Percentiles rank a stretch among this genome's conserved stretches.
phyloP scores from a whole-genome alignment of 2,113 vertebrate species.

The Vimba vimba region DNA sequence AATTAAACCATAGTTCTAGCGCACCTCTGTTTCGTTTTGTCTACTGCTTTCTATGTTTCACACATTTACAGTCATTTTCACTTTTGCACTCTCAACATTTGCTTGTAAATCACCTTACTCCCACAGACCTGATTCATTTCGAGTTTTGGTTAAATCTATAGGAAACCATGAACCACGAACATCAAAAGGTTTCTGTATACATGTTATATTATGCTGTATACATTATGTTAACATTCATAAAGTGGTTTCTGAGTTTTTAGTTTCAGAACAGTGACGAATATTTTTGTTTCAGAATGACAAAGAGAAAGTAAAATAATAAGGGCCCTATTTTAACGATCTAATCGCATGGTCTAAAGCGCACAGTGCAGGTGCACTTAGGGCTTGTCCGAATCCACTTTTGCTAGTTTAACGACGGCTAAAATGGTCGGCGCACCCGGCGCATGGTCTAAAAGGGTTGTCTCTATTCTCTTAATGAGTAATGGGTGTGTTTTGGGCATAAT shows the following conservation, averaged over 20 bases:
- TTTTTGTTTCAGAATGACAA: not conserved
- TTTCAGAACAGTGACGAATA: not conserved
- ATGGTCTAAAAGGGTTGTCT: too few relatives aligned
- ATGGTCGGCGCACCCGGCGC: too few relatives aligned
- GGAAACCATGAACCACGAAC: not conserved
- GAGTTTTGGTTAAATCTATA: not conserved
- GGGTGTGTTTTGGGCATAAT: too few relatives aligned
- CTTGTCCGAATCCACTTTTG: too few relatives aligned
- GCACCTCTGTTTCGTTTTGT: not conserved
- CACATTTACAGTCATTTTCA: not conserved
- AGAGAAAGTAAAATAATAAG: too few relatives aligned
- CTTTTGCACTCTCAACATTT: not conserved
- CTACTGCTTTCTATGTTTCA: not conserved
- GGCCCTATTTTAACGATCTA: too few relatives aligned
- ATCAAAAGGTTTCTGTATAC: not conserved
- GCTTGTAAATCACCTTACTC: not conserved
- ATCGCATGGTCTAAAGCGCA: too few relatives aligned
- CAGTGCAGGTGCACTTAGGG: too few relatives aligned
- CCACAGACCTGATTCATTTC: not conserved
- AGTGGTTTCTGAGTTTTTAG: not conserved
- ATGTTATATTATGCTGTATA: too few relatives aligned
- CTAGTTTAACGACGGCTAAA: too few relatives aligned
- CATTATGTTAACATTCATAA: not conserved
- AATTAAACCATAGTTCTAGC: too few relatives aligned
- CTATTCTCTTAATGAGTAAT: too few relatives aligned